phyloP scores from a whole-genome alignment of 2,113 vertebrate genomes.

The Engystomops pustulosus region DNA sequence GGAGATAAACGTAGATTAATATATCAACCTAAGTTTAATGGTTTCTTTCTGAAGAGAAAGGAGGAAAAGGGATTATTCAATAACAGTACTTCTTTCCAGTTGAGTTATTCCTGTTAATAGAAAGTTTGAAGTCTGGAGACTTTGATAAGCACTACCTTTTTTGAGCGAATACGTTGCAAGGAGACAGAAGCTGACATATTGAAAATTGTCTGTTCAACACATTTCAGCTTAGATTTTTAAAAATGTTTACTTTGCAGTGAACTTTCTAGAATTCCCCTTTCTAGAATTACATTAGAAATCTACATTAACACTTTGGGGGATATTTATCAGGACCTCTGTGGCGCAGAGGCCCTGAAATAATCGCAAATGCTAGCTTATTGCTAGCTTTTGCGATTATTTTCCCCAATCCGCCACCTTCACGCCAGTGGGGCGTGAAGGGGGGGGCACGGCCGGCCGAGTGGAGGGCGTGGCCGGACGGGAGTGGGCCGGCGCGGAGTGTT shows the following conservation, averaged over 20 bases:
- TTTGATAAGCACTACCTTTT: constrained; percentile 34
- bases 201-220: constrained; percentile 31
- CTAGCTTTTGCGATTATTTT: too few relatives aligned
- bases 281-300: too few relatives aligned
- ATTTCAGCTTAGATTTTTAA: constrained; percentile 27
- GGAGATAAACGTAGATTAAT: constrained; percentile 3
- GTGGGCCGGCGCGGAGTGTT: too few relatives aligned
- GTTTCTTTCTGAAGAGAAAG: constrained; percentile 7
- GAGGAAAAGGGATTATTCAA: constrained; percentile 16
- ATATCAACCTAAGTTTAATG: constrained; percentile 12
- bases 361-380: too few relatives aligned
- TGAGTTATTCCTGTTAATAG: constrained; percentile 37
- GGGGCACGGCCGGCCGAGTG: too few relatives aligned
- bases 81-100: constrained; percentile 14
- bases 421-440: too few relatives aligned
- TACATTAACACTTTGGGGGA: too few relatives aligned
- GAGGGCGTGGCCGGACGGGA: too few relatives aligned
- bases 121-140: constrained; percentile 48
- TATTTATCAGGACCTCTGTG: too few relatives aligned
- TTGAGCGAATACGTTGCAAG: constrained; percentile 28
- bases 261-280: not conserved
- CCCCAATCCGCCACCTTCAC: too few relatives aligned
- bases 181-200: constrained; percentile 38
- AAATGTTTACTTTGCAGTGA: constrained; percentile 24
- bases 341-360: too few relatives aligned